These are phyloP conservation scores for Platysternon megacephalum DNA, from an alignment of 2,113 vertebrate genomes.

Conservation along the genomic window DNA sequence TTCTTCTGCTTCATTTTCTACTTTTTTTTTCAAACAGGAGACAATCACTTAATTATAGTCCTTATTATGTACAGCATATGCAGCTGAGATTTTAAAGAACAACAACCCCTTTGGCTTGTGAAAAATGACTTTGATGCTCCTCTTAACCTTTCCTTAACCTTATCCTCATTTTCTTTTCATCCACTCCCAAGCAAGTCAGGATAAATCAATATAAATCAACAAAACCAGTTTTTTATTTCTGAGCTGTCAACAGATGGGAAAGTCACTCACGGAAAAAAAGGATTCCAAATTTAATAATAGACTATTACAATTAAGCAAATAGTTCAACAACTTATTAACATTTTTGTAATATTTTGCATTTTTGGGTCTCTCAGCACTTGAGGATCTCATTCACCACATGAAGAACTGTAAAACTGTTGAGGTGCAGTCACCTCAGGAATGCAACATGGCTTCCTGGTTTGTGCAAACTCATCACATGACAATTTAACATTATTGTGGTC, in stretches of 20 bases:
- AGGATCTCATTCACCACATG: not conserved
- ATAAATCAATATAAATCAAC: constrained; percentile 70
- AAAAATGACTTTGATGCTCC: constrained; percentile 57
- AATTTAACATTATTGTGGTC: not conserved
- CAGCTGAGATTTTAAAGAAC: constrained; percentile 51
- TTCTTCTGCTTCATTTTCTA: constrained; percentile 44
- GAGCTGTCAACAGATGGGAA: constrained; percentile 18
- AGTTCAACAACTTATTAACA: not conserved
- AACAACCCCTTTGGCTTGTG: constrained; percentile 28
- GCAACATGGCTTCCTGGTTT: not conserved
- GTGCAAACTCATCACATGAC: not conserved
- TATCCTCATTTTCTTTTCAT: constrained; percentile 65
- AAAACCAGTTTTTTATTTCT: constrained; percentile 43
- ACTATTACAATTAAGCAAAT: not conserved
- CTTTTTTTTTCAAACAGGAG: constrained; percentile 36
- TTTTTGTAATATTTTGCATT: not conserved
- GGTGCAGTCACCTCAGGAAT: not conserved
- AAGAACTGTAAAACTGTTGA: not conserved
- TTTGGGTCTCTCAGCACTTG: not conserved
- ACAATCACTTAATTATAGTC: constrained; percentile 70
- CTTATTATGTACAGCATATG: constrained; percentile 49
- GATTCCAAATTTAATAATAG: not conserved
- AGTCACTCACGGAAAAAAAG: constrained; percentile 20
- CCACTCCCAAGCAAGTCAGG: constrained; percentile 31
- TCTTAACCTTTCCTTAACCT: constrained; percentile 71